phyloP scores from a whole-genome alignment of 2,113 vertebrate species.

The Gambusia affinis region DNA sequence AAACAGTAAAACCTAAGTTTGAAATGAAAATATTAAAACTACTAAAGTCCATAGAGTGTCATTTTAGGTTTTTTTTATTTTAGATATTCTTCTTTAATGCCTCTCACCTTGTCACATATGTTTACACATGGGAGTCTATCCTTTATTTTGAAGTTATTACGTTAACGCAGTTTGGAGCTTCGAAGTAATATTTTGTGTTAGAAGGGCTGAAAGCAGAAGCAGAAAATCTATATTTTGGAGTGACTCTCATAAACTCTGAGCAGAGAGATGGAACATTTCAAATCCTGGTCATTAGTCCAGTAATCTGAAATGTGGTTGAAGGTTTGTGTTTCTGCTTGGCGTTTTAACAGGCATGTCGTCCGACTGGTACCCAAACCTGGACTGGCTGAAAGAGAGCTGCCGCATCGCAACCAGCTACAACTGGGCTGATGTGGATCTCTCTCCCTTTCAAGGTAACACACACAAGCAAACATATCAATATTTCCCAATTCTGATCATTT shows the following conservation, averaged over 20 bases:
- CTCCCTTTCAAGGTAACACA: slow-evolving; percentile 86
- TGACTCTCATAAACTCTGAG: background rate
- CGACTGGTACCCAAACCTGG: slow-evolving; percentile 88
- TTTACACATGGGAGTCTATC: background rate
- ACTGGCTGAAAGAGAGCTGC: slow-evolving; percentile 90
- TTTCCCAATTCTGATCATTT: slow-evolving; percentile 23
- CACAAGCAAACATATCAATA: slow-evolving; percentile 14
- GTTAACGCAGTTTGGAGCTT: background rate
- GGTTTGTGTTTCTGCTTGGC: background rate
- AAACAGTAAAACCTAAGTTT: background rate
- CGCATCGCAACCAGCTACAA: slow-evolving; percentile 89
- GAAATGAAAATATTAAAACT: background rate
- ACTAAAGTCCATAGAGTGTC: background rate
- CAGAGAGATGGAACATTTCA: background rate
- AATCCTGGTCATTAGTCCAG: background rate
- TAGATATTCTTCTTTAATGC: background rate
- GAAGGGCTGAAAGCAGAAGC: background rate
- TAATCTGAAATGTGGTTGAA: background rate
- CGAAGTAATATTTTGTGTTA: background rate
- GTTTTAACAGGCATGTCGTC: slow-evolving; percentile 61
- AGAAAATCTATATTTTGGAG: background rate
- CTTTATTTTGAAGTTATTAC: background rate
- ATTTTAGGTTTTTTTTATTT: background rate
- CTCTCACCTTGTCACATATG: background rate
- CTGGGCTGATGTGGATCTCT: slow-evolving; percentile 90